Base-by-base conservation (phyloP, 2,797 vertebrate genomes). In the Harpagifer antarcticus region DNA sequence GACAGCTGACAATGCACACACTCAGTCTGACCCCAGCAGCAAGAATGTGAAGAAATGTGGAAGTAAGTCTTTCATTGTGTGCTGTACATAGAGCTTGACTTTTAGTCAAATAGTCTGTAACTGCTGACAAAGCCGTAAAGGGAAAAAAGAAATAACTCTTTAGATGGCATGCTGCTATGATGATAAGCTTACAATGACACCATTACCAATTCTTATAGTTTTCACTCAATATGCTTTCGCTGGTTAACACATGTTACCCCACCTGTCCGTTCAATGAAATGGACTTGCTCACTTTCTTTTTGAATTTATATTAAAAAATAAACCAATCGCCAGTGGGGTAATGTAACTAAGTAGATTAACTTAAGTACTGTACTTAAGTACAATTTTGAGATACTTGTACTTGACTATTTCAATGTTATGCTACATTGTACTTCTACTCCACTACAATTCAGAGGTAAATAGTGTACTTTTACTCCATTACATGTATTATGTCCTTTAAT, bases 1-100 rank as follows among this genome's bases (percentile, higher is more conserved):
- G 44, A 61, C n/a, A 74, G 52, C 49, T 52, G 63, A 74, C 68
- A 72, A 49, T 44, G 17, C 52, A 58, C 20, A 73, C 72, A 52
- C 42, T 27, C 59, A 40, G 8, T 16, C 33, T 67, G 76, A 79
- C 67, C 50, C 23, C 42, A 12, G 50, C 20, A 14, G 37, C 44
- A 48, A 72, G 57, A 58, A 60, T 16, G 42, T 27, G 59, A 79
- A 43, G 56, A 49, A 79, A 75, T 43, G 55, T 13, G 19, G 47
- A 77, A 54, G 59, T 40, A 33, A 57, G 3, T 20, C 23, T 64
- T 67, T 58, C n/a, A 11, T 54, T 40, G 8, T n/a, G 17, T 74
- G 17, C 11, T 16, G 19, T 56, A 0, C 60, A 33, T 27, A 19
- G n/a, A 62, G 59, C 42, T 55, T 53, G 52, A 52, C 49, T 2